These are phyloP conservation scores for Hystrix brachyura DNA, from an alignment of 2,113 vertebrate genomes.

Conservation along the genomic window DNA sequence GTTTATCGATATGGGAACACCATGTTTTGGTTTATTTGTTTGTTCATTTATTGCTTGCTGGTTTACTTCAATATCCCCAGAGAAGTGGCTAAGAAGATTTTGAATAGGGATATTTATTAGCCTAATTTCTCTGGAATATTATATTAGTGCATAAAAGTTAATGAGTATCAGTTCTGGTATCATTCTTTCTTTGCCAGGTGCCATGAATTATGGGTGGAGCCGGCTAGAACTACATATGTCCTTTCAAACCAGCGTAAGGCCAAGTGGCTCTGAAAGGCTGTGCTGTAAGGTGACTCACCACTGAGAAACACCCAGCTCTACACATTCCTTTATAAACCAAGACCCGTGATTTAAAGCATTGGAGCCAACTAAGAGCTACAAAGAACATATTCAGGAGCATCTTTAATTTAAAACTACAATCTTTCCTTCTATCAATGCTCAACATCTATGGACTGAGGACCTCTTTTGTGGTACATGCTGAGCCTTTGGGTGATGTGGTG, in stretches of 20 bases:
- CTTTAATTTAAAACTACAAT: background rate
- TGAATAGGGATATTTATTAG: background rate
- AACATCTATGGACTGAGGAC: background rate
- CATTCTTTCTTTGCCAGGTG: background rate
- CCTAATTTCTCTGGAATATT: background rate
- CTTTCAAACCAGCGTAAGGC: background rate
- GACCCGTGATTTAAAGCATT: background rate
- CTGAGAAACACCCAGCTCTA: background rate
- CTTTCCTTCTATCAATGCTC: background rate
- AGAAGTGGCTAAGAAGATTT: conserved; percentile 12
- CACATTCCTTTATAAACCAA: background rate
- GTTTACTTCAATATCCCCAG: background rate
- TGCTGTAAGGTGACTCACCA: background rate
- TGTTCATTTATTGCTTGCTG: background rate
- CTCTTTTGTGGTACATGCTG: background rate
- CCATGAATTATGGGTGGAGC: background rate
- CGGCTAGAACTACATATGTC: background rate
- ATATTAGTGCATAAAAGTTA: background rate
- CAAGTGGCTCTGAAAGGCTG: background rate
- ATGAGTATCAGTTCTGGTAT: background rate
- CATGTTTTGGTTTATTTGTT: background rate
- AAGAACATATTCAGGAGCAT: background rate
- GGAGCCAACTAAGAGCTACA: background rate
- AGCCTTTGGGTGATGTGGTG: background rate
- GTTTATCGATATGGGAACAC: background rate